Evolutionary conservation across 2,888 invertebrate genomes (phyloP), one percentile per base, ranked within the genome.

Genomic region (Scaptomyza reducta): DNA sequence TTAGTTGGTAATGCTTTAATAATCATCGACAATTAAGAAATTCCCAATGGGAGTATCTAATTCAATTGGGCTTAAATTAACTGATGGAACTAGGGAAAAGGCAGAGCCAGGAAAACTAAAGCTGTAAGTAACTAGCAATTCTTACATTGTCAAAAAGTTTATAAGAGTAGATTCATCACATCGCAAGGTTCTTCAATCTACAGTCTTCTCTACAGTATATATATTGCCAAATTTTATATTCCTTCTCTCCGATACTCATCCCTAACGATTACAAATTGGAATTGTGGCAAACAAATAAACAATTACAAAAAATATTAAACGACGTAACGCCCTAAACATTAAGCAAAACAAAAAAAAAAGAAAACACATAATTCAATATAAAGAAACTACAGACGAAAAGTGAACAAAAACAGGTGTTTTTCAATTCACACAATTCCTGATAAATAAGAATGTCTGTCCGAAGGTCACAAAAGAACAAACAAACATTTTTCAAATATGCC

Each of bases 341-440:
- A 54, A 62, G 54, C 57, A 41, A 50, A 57, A 35, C 50, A 41
- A 1, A 41, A 50, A 57, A 35, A 54, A 41, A 1, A 31, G 27
- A 27, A 33, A 46, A 42, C 44, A 13, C 55, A 31, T 56, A 41
- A 10, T 31, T 53, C 46, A 58, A 58, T 46, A 65, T 35, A 49
- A 35, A 47, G 14, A 33, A 13, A 33, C 11, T 27, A 44, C 62
- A 61, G 61, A 35, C 41, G 18, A 16, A 53, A 35, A 18, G 0
- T 25, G 38, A 41, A 35, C 18, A 22, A 59, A 64, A 80, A 84
- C 82, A 82, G 82, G 82, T 82, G 82, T 81, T 77, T 77, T 70
- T 67, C 76, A 79, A 59, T 75, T 84, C 78, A 84, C 84, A 84
- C 82, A 87, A 75, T 87, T 84, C 84, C 65, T 59, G 75, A 80